Evolutionary conservation across 2,888 invertebrate genomes (phyloP).

Genomic region (Polyommatus icarus): DNA sequence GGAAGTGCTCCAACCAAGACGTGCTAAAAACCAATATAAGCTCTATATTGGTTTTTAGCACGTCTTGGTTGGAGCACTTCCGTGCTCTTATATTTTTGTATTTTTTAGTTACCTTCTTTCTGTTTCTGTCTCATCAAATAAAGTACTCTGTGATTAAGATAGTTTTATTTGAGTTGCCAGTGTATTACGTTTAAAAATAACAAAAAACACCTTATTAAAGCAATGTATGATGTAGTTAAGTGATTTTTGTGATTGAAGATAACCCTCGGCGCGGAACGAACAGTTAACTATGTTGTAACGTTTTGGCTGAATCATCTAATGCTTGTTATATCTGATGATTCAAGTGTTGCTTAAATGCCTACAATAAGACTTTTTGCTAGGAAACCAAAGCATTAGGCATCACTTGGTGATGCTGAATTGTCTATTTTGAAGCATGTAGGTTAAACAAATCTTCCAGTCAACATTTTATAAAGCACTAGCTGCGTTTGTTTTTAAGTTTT

Average conservation of each 20-base stretch:
- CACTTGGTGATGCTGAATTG: too few relatives aligned
- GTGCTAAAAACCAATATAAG: neutral
- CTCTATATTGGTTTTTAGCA: too few relatives aligned
- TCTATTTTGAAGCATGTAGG: too few relatives aligned
- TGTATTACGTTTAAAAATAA: neutral
- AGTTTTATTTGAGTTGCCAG: neutral
- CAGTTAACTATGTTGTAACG: neutral
- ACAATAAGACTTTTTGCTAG: neutral
- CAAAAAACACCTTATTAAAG: neutral
- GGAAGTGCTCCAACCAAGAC: neutral
- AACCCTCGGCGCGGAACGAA: slow-evolving; percentile 12
- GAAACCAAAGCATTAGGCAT: neutral
- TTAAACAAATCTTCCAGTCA: too few relatives aligned
- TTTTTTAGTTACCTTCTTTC: too few relatives aligned
- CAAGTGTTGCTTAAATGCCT: neutral
- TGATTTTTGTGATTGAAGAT: slow-evolving; percentile 5
- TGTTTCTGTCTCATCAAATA: too few relatives aligned
- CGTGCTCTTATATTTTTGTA: too few relatives aligned
- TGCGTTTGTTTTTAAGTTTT: too few relatives aligned
- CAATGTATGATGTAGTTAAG: neutral
- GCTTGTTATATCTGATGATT: slow-evolving; percentile 1
- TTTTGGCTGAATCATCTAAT: neutral
- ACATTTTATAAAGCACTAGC: too few relatives aligned
- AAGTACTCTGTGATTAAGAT: too few relatives aligned
- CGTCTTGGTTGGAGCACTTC: too few relatives aligned